Evolutionary conservation across 2,888 invertebrate species (phyloP), one percentile per base, ranked within the genome.

Genomic region (Troglohyphantes excavatus): DNA sequence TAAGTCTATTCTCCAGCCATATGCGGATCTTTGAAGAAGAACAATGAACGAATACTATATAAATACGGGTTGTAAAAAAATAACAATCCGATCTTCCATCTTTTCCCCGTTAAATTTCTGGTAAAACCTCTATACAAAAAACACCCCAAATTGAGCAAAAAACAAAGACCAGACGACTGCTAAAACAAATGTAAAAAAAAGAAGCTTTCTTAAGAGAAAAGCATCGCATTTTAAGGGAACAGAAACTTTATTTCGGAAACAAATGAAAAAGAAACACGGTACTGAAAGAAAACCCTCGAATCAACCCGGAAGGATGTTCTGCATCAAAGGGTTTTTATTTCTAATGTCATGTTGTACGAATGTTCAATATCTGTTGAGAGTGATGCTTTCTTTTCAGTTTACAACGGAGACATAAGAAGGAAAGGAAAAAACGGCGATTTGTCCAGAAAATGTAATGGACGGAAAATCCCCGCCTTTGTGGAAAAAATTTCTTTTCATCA

Each of bases 401-500:
- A 23, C 26, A 27, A 19, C 78, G 63, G 19, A 17, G 46, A 53
- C 53, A 53, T n/a, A 53, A 53, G 13, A 53, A 53, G 17, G n/a
- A 53, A 53, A 53, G 17, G 13, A 43, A 33, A 78, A 33, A 27
- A 67, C 33, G 43, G n/a, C 65, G 78, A 67, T 79, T 79, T 79
- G 65, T 79, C 67, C 27, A 65, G 26, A 67, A 43, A 79, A 79
- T 67, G 59, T 79, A 79, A 79, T 67, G 65, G 78, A 79, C 65
- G 61, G 33, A 65, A 79, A 79, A 65, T 33, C 43, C 23, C 67
- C 26, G 27, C 78, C 21, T 29, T 67, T 79, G 78, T 67, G 78
- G 67, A 39, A 19, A 33, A 76, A 67, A 13, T 67, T 79, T 67
- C 78, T 79, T 79, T 79, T 79, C 65, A 79, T 79, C 78, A 79